Percentiles rank a stretch among this genome's conserved stretches.
Conservation (phyloP, 2,888 invertebrate species). For the Drosophila longiperda region DNA sequence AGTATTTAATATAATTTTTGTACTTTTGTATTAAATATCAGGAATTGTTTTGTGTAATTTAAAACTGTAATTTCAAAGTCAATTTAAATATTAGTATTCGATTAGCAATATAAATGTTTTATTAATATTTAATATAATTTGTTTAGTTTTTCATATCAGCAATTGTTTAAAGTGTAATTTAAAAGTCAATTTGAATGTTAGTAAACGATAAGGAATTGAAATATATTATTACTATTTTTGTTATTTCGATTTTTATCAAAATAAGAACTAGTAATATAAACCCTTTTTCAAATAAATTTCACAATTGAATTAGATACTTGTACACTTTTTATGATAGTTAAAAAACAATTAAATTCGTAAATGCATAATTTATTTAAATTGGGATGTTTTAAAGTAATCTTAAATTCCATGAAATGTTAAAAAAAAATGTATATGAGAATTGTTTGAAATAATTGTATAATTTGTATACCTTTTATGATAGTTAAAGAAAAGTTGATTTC, state of each 20-base stretch:
- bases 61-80: too few species aligned
- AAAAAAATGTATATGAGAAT: too few species aligned
- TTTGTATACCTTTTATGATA: neutral
- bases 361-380: neutral
- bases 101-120: neutral
- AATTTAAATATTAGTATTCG: neutral
- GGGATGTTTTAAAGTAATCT: neutral
- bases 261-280: neutral
- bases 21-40: neutral
- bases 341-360: neutral
- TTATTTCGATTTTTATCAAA: too few species aligned
- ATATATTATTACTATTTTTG: neutral
- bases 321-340: neutral
- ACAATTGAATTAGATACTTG: neutral
- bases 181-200: neutral
- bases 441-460: too few species aligned
- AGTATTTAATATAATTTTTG: neutral
- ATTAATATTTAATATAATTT: neutral
- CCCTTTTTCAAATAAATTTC: neutral
- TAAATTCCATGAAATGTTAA: too few species aligned
- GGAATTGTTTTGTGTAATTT: neutral
- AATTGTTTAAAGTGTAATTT: neutral
- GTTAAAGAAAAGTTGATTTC: neutral
- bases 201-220: neutral
- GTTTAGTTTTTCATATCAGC: neutral